Evolutionary conservation across 2,888 invertebrate genomes (phyloP).

Genomic region (Stenotaenia linearis): DNA sequence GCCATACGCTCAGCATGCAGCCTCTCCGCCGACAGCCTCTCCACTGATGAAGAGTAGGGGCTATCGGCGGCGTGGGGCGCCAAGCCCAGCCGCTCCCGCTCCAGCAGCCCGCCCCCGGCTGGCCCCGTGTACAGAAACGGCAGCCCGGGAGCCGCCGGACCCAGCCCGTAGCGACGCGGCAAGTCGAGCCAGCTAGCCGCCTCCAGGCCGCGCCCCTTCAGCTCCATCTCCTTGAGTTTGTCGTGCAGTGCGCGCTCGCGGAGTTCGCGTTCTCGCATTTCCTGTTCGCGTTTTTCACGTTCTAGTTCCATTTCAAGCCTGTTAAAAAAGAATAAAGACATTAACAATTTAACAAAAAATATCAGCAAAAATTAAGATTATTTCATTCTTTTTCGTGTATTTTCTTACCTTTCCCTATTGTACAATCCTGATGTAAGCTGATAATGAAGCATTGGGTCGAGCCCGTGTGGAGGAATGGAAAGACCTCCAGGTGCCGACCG

Average conservation of each 20-base stretch:
- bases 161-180: constrained; percentile 55
- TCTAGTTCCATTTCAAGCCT: constrained; percentile 36
- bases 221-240: constrained; percentile 36
- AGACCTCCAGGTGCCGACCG: constrained; percentile 38
- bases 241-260: constrained; percentile 34
- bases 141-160: constrained; percentile 47
- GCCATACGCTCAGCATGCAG: constrained; percentile 66
- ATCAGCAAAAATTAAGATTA: background rate
- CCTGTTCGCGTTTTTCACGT: constrained; percentile 36
- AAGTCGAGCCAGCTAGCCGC: constrained; percentile 74
- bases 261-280: constrained; percentile 35
- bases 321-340: background rate
- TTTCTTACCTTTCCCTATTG: constrained; percentile 55
- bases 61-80: constrained; percentile 37
- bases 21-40: constrained; percentile 41
- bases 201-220: constrained; percentile 43
- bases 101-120: constrained; percentile 65
- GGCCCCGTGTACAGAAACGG: constrained; percentile 51
- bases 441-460: constrained; percentile 80
- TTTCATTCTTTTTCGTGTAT: too few species aligned
- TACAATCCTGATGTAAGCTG: constrained; percentile 67
- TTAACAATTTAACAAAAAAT: too few species aligned
- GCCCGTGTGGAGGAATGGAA: constrained; percentile 58
- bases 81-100: constrained; percentile 51
- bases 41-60: constrained; percentile 35